phyloP scores from a whole-genome alignment of 2,797 vertebrate genomes.

The Pseudopleuronectes americanus region DNA sequence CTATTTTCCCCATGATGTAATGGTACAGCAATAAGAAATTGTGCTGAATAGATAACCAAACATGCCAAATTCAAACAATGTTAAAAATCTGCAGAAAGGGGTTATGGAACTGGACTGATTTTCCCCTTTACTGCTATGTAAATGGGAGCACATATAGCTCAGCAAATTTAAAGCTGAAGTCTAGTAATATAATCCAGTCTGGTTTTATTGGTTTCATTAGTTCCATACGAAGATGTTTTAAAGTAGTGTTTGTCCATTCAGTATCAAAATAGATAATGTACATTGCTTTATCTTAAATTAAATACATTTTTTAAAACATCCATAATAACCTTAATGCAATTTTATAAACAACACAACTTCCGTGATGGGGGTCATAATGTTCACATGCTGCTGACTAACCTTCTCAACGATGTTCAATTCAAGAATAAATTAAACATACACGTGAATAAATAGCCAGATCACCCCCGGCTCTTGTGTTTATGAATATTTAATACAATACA shows the following conservation, averaged over 20 bases:
- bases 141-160: neutral
- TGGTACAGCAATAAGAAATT: constrained; percentile 34
- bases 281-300: too few relatives aligned
- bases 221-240: too few relatives aligned
- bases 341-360: too few relatives aligned
- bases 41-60: constrained; percentile 9
- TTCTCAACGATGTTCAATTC: too few relatives aligned
- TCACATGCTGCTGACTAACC: too few relatives aligned
- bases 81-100: neutral
- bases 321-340: too few relatives aligned
- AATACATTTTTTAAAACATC: too few relatives aligned
- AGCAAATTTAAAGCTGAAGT: constrained; percentile 2
- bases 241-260: too few relatives aligned
- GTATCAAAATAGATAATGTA: too few relatives aligned
- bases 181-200: neutral
- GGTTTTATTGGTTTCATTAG: constrained; percentile 1
- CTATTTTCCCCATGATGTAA: constrained; percentile 55
- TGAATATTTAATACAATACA: constrained; percentile 1
- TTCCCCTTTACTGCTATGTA: neutral
- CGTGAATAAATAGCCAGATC: neutral
- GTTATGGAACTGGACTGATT: neutral
- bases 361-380: too few relatives aligned
- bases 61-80: neutral
- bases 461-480: neutral
- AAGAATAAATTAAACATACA: too few relatives aligned